Percentiles rank a stretch among this genome's conserved stretches.
These are phyloP conservation scores for Calephelis nemesis DNA, from an alignment of 1,140 invertebrate species.

Conservation along the genomic window DNA sequence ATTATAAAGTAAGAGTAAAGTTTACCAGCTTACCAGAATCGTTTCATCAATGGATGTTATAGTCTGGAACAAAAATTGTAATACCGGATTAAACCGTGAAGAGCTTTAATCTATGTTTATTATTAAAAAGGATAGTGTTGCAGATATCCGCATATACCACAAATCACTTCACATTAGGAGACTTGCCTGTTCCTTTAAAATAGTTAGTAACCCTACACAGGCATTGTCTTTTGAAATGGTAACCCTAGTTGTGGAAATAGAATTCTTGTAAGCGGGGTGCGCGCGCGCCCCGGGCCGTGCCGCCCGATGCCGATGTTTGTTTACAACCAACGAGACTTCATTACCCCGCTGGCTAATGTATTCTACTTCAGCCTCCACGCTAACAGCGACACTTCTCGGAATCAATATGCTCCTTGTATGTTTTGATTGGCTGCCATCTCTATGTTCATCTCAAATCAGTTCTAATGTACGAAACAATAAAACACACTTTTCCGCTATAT, in stretches of 20 bases:
- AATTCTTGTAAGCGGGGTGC: conserved; percentile 72
- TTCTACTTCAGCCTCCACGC: conserved; percentile 77
- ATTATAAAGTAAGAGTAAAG: too few relatives aligned
- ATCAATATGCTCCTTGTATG: conserved; percentile 79
- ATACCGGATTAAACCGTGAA: too few relatives aligned
- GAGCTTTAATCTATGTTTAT: too few relatives aligned
- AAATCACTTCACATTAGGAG: too few relatives aligned
- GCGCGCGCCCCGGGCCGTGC: conserved; percentile 59
- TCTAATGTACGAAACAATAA: conserved; percentile 50
- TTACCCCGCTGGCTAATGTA: conserved; percentile 78
- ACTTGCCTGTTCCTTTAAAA: not conserved
- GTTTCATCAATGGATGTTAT: too few relatives aligned
- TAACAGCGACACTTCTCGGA: conserved; percentile 79
- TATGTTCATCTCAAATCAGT: conserved; percentile 42
- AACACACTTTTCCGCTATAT: conserved; percentile 46
- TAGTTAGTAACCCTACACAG: not conserved
- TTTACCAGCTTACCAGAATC: too few relatives aligned
- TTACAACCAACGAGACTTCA: conserved; percentile 78
- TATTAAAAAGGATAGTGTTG: too few relatives aligned
- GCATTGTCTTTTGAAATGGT: not conserved
- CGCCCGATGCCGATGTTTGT: conserved; percentile 65
- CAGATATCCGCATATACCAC: too few relatives aligned
- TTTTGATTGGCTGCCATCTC: conserved; percentile 70
- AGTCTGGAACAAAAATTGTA: too few relatives aligned
- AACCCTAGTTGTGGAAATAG: conserved; percentile 75